phyloP scores from a whole-genome alignment of 2,888 invertebrate species.

The Diarsia brunnea region DNA sequence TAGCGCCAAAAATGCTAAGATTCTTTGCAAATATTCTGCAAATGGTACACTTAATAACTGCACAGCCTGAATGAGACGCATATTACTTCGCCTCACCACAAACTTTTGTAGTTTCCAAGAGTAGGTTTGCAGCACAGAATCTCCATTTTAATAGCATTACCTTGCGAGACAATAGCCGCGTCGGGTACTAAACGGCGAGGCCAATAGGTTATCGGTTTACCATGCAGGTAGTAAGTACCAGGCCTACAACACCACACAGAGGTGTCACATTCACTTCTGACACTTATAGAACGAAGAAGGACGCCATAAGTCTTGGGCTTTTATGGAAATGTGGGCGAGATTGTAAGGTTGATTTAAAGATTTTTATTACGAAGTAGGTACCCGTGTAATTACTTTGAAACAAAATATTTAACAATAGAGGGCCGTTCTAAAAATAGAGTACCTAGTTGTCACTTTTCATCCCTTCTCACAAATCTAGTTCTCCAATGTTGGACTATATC shows the following conservation, averaged over 20 bases:
- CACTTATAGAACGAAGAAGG: constrained; percentile 18
- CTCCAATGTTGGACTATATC: not conserved
- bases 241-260: constrained; percentile 49
- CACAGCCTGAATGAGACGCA: constrained; percentile 8
- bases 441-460: not conserved
- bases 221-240: constrained; percentile 61
- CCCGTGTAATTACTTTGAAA: not conserved
- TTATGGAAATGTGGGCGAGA: not conserved
- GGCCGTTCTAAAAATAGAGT: no score
- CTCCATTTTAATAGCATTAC: constrained; percentile 57
- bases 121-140: constrained; percentile 62
- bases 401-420: no score
- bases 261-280: constrained; percentile 62
- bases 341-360: not conserved
- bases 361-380: not conserved
- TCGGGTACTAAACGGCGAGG: constrained; percentile 60
- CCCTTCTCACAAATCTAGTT: not conserved
- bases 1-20: not conserved
- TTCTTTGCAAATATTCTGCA: not conserved
- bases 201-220: constrained; percentile 73
- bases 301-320: not conserved
- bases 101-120: constrained; percentile 34
- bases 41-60: not conserved
- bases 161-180: constrained; percentile 58
- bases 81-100: constrained; percentile 15